A percentile compares a stretch with the other conserved stretches of the same genome.
Evolutionary conservation across 2,797 vertebrate genomes (phyloP).

Genomic region (Lepus oiostolus): DNA sequence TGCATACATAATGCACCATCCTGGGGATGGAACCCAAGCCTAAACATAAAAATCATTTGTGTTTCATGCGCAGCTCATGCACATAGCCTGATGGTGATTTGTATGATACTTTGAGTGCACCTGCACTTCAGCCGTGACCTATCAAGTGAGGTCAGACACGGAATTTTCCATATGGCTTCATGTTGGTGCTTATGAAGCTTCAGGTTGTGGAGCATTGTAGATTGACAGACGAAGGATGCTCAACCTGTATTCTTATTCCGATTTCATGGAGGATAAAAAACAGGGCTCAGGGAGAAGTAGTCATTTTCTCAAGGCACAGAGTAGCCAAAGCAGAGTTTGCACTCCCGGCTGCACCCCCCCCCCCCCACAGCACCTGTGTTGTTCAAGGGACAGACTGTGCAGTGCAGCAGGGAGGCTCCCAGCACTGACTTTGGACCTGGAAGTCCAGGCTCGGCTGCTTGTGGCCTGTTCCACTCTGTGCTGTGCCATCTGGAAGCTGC

Average conservation of each 20-base stretch:
- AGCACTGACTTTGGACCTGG: not conserved
- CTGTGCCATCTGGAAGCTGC: not conserved
- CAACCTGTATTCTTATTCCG: not conserved
- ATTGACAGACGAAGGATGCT: not conserved
- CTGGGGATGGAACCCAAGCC: not conserved
- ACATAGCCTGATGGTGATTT: not conserved
- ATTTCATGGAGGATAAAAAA: not conserved
- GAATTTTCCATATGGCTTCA: not conserved
- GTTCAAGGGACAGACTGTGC: not conserved
- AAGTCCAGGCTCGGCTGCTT: not conserved
- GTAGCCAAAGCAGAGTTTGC: not conserved
- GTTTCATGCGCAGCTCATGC: not conserved
- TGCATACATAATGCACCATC: not conserved
- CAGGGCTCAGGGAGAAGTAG: not conserved
- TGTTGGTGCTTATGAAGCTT: not conserved
- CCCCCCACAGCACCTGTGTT: not conserved
- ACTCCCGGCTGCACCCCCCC: rapidly evolving
- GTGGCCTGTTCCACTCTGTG: not conserved
- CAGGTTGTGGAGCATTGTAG: no score
- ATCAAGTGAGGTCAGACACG: not conserved
- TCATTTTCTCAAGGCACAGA: not conserved
- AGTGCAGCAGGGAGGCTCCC: not conserved
- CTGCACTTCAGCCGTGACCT: not conserved
- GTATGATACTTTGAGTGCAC: not conserved
- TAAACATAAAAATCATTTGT: not conserved